Base-by-base conservation (phyloP, 2,888 invertebrate species). In the Cephus nigrinus region DNA sequence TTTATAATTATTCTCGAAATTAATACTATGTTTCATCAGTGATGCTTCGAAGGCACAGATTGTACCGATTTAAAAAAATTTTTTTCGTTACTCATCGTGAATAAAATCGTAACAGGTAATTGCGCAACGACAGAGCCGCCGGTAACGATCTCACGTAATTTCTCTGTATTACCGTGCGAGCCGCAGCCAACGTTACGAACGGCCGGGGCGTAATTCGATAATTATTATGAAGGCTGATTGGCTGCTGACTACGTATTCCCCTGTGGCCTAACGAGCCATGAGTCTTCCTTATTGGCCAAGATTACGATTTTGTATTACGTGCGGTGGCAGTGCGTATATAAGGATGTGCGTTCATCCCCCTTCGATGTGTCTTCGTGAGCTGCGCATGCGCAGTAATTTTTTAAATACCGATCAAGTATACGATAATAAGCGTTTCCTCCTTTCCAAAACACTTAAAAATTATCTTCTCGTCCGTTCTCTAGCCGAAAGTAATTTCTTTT, bases 201-300 rank as follows among this genome's bases (percentile, higher is more conserved):
- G 69, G 69, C 35, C 30, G 1, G 69, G 23, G 23, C 76, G 23
- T 74, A 74, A 74, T 82, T 73, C 75, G 76, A 76, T 82, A 78
- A 82, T 82, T 80, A 80, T 82, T 79, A 79, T 76, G 78, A 69
- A 76, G 74, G 75, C 78, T 78, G 78, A 80, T 82, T 78, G 80
- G 80, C 78, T 75, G 34, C 73, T 79, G 73, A 71, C 35, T 33
- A 36, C 12, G 78, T 78, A 80, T 75, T 68, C 68, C 31, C 33
- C 33, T 12, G 12, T 55, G 69, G 73, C 68, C 23, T 77, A 78
- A 73, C 68, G 73, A 73, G 15, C 79, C 75, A 40, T 74, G 75
- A 75, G 74, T 78, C 78, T 79, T 78, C 80, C 79, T 80, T 75
- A 77, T 82, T 77, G 76, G 36, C 78, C 33, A 31, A 74, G 74